These are phyloP conservation scores for Percopsis omiscomaycus DNA, from an alignment of 2,797 vertebrate genomes.

Conservation along the genomic window DNA sequence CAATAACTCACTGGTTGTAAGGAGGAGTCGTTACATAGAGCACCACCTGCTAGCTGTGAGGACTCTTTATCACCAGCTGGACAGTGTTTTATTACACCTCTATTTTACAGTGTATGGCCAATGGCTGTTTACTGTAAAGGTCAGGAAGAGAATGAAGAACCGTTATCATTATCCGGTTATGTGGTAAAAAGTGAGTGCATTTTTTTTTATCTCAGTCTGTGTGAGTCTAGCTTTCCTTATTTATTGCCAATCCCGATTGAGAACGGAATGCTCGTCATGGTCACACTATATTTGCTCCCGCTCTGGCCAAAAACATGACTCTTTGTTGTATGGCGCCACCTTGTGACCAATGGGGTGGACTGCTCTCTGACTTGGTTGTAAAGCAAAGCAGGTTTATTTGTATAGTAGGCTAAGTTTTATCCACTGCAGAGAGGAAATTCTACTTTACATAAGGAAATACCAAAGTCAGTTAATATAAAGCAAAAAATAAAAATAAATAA, in stretches of 20 bases:
- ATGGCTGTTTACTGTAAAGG: slow-evolving; percentile 62
- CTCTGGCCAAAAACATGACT: background rate
- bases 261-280: background rate
- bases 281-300: background rate
- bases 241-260: too few relatives aligned
- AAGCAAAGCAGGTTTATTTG: too few relatives aligned
- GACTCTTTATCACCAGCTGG: slow-evolving; percentile 74
- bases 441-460: too few relatives aligned
- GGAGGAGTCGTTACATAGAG: slow-evolving; percentile 68
- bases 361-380: slow-evolving; percentile 8
- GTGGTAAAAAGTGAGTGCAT: slow-evolving; percentile 10
- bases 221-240: background rate
- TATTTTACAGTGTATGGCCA: slow-evolving; percentile 61
- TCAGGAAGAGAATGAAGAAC: slow-evolving; percentile 60
- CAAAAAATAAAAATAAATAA: too few relatives aligned
- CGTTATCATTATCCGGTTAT: slow-evolving; percentile 35
- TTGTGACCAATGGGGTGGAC: slow-evolving; percentile 32
- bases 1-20: slow-evolving; percentile 74
- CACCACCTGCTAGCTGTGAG: slow-evolving; percentile 77
- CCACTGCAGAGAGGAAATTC: too few relatives aligned
- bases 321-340: slow-evolving; percentile 63
- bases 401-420: too few relatives aligned
- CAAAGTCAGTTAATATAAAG: too few relatives aligned
- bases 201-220: slow-evolving; percentile 5
- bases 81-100: slow-evolving; percentile 72